Percentiles rank a stretch among this genome's conserved stretches.
These are phyloP conservation scores for Drosophila borealis DNA, from an alignment of 2,888 invertebrate species.

Conservation along the genomic window DNA sequence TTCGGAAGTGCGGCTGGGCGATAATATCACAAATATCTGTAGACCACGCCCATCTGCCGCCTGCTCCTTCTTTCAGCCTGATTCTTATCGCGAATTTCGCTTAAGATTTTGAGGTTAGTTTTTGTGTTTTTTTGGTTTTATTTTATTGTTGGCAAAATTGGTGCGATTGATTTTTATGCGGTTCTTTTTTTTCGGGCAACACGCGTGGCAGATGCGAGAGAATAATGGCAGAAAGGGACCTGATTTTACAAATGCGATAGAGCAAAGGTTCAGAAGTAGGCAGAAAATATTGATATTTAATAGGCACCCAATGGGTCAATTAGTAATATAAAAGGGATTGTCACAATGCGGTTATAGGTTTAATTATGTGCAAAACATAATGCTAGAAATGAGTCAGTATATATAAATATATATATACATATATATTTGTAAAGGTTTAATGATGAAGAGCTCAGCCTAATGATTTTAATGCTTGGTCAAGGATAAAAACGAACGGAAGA, in stretches of 20 bases:
- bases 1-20: constrained; percentile 62
- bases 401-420: too few relatives aligned
- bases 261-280: background rate
- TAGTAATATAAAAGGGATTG: background rate
- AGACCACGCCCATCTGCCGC: constrained; percentile 1
- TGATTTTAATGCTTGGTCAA: too few relatives aligned
- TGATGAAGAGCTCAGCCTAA: too few relatives aligned
- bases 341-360: too few relatives aligned
- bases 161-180: constrained; percentile 65
- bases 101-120: constrained; percentile 26
- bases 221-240: background rate
- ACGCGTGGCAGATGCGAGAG: constrained; percentile 51
- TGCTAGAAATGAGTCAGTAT: too few relatives aligned
- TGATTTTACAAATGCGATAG: background rate
- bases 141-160: constrained; percentile 50
- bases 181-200: constrained; percentile 17
- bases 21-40: constrained; percentile 56
- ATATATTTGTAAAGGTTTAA: too few relatives aligned
- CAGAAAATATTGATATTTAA: background rate
- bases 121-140: constrained; percentile 7
- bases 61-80: constrained; percentile 8
- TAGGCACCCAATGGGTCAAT: background rate
- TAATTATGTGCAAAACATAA: too few relatives aligned
- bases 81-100: constrained; percentile 44
- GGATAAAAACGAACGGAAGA: too few relatives aligned